Conservation (phyloP, 2,888 invertebrate species). For the Tromatobia lineatoria region DNA sequence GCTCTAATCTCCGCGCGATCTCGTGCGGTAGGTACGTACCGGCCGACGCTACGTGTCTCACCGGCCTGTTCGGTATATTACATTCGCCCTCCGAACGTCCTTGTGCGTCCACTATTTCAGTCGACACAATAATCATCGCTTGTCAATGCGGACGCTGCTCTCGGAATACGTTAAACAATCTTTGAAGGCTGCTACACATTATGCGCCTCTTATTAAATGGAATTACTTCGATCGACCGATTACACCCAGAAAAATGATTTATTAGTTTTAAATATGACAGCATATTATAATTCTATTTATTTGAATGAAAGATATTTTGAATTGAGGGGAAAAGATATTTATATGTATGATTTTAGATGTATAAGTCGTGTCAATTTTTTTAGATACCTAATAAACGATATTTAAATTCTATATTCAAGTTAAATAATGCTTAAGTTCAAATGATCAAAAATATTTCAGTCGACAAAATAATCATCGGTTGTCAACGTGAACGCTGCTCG, state of each 20-base stretch:
- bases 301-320: too few relatives aligned
- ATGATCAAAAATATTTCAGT: too few relatives aligned
- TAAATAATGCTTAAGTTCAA: too few relatives aligned
- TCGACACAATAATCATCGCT: conserved; percentile 14
- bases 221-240: background rate
- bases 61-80: conserved; percentile 31
- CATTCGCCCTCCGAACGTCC: conserved; percentile 59
- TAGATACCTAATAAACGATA: too few relatives aligned
- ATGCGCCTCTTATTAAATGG: background rate
- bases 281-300: too few relatives aligned
- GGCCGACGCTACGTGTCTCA: conserved; percentile 41
- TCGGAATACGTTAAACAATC: conserved; percentile 11
- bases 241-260: too few relatives aligned
- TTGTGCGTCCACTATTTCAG: background rate
- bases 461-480: conserved; percentile 6
- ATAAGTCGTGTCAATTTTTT: too few relatives aligned
- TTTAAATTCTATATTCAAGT: too few relatives aligned
- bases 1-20: conserved; percentile 68
- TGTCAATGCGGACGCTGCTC: background rate
- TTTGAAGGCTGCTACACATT: background rate
- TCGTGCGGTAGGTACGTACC: conserved; percentile 44
- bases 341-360: too few relatives aligned
- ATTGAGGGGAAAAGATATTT: too few relatives aligned
- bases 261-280: too few relatives aligned
- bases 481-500: background rate